Base-by-base conservation (phyloP, 2,113 vertebrate genomes). In the Oxygymnocypris stewartii region DNA sequence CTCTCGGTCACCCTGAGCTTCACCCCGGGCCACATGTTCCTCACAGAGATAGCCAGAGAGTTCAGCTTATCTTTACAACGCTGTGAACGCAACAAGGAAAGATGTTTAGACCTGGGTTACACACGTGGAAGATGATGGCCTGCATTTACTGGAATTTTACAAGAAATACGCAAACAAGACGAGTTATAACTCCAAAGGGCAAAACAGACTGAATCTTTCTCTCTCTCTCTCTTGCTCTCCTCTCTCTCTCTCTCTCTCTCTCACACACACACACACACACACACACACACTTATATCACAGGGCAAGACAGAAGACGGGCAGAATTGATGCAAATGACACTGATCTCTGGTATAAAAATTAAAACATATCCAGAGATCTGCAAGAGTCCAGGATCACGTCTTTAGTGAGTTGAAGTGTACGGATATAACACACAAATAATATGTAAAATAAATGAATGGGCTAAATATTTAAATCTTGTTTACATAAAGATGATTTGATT, bases 21-120 rank as follows among this genome's bases (percentile, higher is more conserved):
- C 88, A 97, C 95, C 2, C 96, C 95, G 0, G 96, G 96, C 97
- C 97, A 98, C 94, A 97, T 96, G 92, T 98, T 98, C 97, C 97
- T 97, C 87, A 98, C 97, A 0, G 97, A 97, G 92, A 98, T 98
- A 90, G 97, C 97, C 94, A 99, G 92, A 0, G 98, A 97, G 92
- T 99, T 99, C 90, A 99, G 92, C 90, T 98, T 98, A 94, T 99
- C 98, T 92, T 99, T 99, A 92, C 98, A 99, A 84, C 98, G 98
- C 98, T 99, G 92, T 0, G 20, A 69, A 89, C 37, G 31, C 42
- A 65, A 80, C 63, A 73, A 11, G 18, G 51, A 51, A 28, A 28
- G 49, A 59, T 3, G 57, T 57, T 86, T 14, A 80, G 14, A 44
- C 85, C 31, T 85, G 73, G 40, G 79, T 82, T 77, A 87, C n/a